These are phyloP conservation scores for Eulemur mongoz DNA, from an alignment of 2,797 vertebrate species.

Conservation along the genomic window DNA sequence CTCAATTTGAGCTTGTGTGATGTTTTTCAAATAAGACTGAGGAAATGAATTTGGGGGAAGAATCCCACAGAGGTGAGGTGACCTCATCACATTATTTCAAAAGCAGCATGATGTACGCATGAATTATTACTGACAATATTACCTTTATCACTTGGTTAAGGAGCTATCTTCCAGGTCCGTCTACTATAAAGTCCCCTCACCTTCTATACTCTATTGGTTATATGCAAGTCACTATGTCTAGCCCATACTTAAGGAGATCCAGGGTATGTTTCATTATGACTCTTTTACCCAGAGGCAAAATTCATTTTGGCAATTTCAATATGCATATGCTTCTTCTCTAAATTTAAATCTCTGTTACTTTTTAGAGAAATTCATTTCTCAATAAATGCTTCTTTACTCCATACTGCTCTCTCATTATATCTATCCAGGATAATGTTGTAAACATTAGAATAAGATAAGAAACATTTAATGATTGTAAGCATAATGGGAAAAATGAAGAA, in stretches of 20 bases:
- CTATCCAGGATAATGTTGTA: neutral
- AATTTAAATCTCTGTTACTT: neutral
- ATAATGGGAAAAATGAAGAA: neutral
- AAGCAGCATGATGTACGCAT: neutral
- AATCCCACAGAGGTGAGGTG: neutral
- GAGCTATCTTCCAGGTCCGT: neutral
- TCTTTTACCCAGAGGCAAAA: neutral
- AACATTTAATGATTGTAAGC: neutral
- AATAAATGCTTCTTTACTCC: neutral
- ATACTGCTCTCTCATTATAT: neutral
- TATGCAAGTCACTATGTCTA: neutral
- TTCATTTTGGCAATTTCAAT: slow-evolving; percentile 28
- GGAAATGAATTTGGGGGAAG: neutral
- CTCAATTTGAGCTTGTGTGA: neutral
- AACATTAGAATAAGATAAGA: neutral
- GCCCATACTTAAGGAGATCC: neutral
- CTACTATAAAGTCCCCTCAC: neutral
- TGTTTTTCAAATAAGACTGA: neutral
- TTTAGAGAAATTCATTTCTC: slow-evolving; percentile 21
- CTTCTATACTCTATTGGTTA: neutral
- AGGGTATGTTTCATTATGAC: neutral
- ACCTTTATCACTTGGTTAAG: neutral
- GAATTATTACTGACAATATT: neutral
- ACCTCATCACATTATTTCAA: neutral
- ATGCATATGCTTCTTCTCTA: neutral